Conservation (phyloP, 64 coral and sea anemone species). For the Porites australiensis region DNA sequence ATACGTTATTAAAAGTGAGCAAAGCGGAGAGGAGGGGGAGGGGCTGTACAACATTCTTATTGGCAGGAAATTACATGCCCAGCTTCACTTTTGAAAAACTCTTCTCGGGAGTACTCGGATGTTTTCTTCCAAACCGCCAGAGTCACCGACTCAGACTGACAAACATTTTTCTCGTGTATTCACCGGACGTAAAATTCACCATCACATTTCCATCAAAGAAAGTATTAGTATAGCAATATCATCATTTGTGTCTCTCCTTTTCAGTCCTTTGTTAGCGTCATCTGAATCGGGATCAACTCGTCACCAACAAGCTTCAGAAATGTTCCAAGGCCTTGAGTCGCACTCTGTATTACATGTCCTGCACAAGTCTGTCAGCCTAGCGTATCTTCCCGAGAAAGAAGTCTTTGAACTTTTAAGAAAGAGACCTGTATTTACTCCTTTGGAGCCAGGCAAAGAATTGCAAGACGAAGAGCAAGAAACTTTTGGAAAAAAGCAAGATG, state of each 20-base stretch:
- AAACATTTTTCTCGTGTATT: no score
- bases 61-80: no score
- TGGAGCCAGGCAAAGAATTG: not conserved
- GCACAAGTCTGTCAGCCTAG: constrained; percentile 90
- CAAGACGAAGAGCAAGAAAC: not conserved
- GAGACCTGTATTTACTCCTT: constrained; percentile 85
- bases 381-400: constrained; percentile 89
- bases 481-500: not conserved
- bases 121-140: no score
- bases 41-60: no score
- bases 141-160: no score
- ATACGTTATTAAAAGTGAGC: no score
- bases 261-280: constrained; percentile 80
- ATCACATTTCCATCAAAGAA: no score
- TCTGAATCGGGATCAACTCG: constrained; percentile 80
- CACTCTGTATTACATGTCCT: constrained; percentile 95
- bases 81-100: no score
- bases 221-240: no score
- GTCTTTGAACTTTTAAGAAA: constrained; percentile 91
- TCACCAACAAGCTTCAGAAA: constrained; percentile 92
- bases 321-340: constrained; percentile 97
- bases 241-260: not conserved
- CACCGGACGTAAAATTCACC: no score
- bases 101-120: no score
- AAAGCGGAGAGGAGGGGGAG: no score